Evolutionary conservation across 2,888 invertebrate species (phyloP).

Genomic region (Leptopilina drosophilae): DNA sequence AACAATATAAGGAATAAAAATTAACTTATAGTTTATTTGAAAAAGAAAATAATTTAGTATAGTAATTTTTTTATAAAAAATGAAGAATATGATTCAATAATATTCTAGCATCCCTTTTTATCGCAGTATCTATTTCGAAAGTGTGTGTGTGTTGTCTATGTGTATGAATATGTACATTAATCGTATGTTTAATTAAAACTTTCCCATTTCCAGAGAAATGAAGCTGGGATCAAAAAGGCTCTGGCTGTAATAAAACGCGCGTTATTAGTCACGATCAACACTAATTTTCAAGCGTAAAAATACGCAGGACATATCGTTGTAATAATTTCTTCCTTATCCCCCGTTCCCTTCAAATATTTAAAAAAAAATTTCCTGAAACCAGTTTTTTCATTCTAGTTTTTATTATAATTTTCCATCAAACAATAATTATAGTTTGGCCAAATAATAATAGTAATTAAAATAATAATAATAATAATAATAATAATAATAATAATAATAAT

Average conservation of each 20-base stretch:
- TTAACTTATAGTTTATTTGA: too few relatives aligned
- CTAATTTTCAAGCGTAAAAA: neutral
- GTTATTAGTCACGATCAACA: conserved; percentile 27
- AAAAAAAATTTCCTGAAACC: neutral
- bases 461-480: too few relatives aligned
- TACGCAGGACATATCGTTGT: neutral
- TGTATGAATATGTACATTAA: conserved; percentile 8
- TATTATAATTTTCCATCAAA: too few relatives aligned
- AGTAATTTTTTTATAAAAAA: too few relatives aligned
- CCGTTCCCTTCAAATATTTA: neutral
- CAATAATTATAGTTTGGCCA: too few relatives aligned
- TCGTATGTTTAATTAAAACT: conserved; percentile 37
- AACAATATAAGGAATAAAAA: too few relatives aligned
- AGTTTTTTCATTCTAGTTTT: too few relatives aligned
- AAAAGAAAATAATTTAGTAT: too few relatives aligned
- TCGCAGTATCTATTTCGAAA: too few relatives aligned
- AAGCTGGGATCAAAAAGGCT: conserved; percentile 16
- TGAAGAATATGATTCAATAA: too few relatives aligned
- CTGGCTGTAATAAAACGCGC: conserved; percentile 24
- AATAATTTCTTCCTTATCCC: neutral
- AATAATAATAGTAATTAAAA: too few relatives aligned
- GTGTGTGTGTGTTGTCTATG: neutral
- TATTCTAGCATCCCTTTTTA: neutral
- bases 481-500: too few relatives aligned
- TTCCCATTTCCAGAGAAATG: conserved; percentile 28